phyloP scores from a whole-genome alignment of 1,140 invertebrate genomes.

The Drosophila sucinea region DNA sequence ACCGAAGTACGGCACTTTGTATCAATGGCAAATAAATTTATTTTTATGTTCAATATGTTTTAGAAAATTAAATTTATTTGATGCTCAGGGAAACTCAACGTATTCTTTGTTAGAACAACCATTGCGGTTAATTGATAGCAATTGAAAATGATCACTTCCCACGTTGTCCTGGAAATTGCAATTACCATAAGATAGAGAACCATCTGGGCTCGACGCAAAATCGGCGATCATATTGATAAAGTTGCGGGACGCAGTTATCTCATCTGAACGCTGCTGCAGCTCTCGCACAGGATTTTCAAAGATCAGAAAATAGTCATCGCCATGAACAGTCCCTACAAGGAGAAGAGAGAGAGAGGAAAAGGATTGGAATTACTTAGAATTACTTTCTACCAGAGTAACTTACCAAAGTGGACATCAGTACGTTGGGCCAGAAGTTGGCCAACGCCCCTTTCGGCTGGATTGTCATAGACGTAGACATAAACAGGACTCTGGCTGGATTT shows the following conservation, averaged over 20 bases:
- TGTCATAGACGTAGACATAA: slow-evolving; percentile 63
- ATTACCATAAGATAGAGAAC: slow-evolving; percentile 21
- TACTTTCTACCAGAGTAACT: neutral
- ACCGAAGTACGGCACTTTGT: no score
- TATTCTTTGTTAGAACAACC: slow-evolving; percentile 33
- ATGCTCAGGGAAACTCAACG: slow-evolving; percentile 25
- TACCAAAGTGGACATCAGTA: slow-evolving; percentile 53
- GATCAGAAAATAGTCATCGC: slow-evolving; percentile 65
- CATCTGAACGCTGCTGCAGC: slow-evolving; percentile 30
- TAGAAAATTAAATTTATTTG: slow-evolving; percentile 17
- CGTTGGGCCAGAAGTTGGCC: slow-evolving; percentile 32
- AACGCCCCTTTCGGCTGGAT: slow-evolving; percentile 50
- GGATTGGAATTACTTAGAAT: neutral
- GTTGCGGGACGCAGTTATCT: slow-evolving; percentile 42
- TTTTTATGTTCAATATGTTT: neutral
- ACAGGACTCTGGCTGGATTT: slow-evolving; percentile 30
- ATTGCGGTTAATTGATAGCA: slow-evolving; percentile 20
- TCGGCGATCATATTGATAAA: slow-evolving; percentile 56
- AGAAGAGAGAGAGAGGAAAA: neutral
- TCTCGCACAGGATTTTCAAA: slow-evolving; percentile 24
- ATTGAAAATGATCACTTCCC: slow-evolving; percentile 16
- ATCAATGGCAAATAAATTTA: no score
- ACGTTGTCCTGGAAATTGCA: slow-evolving; percentile 38
- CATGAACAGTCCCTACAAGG: slow-evolving; percentile 56
- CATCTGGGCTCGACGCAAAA: slow-evolving; percentile 29